These are phyloP conservation scores for Eremobia ochroleuca DNA, from an alignment of 2,888 invertebrate genomes.

Conservation along the genomic window DNA sequence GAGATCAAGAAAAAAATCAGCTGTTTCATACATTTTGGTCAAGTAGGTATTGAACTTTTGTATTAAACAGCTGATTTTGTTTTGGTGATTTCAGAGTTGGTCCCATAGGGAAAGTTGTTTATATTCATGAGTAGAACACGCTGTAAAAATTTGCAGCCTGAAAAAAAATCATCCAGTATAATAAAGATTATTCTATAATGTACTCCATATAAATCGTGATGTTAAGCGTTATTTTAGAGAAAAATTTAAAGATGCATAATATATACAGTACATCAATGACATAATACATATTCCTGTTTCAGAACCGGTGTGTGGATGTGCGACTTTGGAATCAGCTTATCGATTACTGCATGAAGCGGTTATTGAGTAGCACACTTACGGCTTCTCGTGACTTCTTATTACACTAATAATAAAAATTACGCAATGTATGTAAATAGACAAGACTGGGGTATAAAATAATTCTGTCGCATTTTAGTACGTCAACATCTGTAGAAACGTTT, in stretches of 20 bases:
- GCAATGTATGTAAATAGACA: not conserved
- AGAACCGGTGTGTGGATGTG: conserved; percentile 21
- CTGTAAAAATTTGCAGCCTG: too few relatives aligned
- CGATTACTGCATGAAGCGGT: conserved; percentile 65
- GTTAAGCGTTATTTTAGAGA: not conserved
- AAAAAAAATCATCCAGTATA: too few relatives aligned
- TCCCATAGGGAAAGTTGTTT: too few relatives aligned
- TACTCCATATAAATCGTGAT: not conserved
- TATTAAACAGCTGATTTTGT: too few relatives aligned
- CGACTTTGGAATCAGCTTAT: conserved; percentile 57
- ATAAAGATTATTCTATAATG: not conserved
- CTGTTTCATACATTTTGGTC: too few relatives aligned
- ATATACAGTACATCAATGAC: not conserved
- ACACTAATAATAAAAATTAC: conserved; percentile 47
- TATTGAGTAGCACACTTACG: conserved; percentile 58
- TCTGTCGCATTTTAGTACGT: not conserved
- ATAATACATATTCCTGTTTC: conserved; percentile 1
- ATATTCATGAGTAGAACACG: too few relatives aligned
- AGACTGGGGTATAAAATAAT: not conserved
- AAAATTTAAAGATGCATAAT: not conserved
- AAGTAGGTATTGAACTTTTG: too few relatives aligned
- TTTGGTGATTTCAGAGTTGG: too few relatives aligned
- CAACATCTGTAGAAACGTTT: not conserved
- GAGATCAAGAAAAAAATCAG: too few relatives aligned
- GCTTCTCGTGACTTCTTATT: conserved; percentile 62